A percentile compares a stretch with the other conserved stretches of the same genome.
These are phyloP conservation scores for Chaenocephalus aceratus DNA, from an alignment of 2,113 vertebrate species.

Conservation along the genomic window DNA sequence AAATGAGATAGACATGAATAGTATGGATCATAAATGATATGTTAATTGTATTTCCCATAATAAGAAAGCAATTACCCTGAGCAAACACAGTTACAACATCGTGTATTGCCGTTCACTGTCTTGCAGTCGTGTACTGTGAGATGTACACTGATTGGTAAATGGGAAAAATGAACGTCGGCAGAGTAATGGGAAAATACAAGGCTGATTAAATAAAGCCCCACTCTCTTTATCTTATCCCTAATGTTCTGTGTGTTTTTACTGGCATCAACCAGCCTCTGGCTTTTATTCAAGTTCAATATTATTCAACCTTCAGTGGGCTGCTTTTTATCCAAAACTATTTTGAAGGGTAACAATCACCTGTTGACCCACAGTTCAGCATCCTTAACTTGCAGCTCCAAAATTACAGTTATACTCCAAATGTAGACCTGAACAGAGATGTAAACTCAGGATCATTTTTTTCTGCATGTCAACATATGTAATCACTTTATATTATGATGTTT, in stretches of 20 bases:
- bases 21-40: conserved; percentile 23
- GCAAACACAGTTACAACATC: conserved; percentile 23
- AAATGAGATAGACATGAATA: conserved; percentile 32
- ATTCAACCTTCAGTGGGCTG: not conserved
- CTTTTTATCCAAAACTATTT: not conserved
- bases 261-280: conserved; percentile 7
- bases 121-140: conserved; percentile 14
- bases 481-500: not conserved
- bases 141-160: conserved; percentile 30
- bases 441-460: not conserved
- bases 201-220: conserved; percentile 58
- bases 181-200: conserved; percentile 47
- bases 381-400: not conserved
- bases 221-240: conserved; percentile 50
- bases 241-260: conserved; percentile 36
- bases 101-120: not conserved
- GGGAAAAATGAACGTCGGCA: conserved; percentile 42
- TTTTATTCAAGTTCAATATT: conserved; percentile 13
- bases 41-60: conserved; percentile 31
- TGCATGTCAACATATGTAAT: not conserved
- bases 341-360: not conserved
- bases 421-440: not conserved
- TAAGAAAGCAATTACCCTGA: conserved; percentile 40
- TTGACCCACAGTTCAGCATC: not conserved
- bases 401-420: not conserved